phyloP scores from a whole-genome alignment of 2,113 vertebrate species.

The Rhinopomastus cyanomelas region DNA sequence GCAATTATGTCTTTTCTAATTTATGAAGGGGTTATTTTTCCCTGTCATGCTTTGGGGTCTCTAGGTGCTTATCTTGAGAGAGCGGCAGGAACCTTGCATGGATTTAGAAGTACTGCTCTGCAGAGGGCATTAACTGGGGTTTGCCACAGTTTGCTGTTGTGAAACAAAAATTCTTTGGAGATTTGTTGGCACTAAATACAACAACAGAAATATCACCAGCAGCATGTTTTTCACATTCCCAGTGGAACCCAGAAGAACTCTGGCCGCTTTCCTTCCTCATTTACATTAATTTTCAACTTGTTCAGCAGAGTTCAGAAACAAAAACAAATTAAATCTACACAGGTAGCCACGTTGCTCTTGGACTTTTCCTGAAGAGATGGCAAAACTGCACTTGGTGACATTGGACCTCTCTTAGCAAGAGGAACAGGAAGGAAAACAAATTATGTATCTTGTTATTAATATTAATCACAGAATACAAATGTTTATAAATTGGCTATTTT shows the following conservation, averaged over 20 bases:
- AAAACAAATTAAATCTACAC: background rate
- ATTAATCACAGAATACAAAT: background rate
- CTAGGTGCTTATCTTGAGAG: background rate
- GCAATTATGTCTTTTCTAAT: background rate
- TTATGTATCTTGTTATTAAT: background rate
- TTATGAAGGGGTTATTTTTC: background rate
- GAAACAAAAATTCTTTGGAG: background rate
- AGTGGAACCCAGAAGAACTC: background rate
- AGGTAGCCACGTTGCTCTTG: background rate
- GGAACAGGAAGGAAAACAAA: background rate
- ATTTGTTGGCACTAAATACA: constrained; percentile 28
- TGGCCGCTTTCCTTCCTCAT: constrained; percentile 8
- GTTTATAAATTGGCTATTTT: background rate
- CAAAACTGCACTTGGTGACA: background rate
- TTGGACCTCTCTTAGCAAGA: background rate
- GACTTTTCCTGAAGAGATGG: background rate
- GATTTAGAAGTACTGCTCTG: background rate
- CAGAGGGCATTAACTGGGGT: background rate
- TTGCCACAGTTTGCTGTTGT: constrained; percentile 18
- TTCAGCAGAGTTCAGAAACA: constrained; percentile 2
- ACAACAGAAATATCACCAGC: constrained; percentile 25
- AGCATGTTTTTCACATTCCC: constrained; percentile 2
- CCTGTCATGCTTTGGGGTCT: background rate
- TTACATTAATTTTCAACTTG: constrained; percentile 48
- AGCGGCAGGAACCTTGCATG: background rate